Evolutionary conservation across 2,113 vertebrate species (phyloP).

Genomic region (Narcine bancroftii): DNA sequence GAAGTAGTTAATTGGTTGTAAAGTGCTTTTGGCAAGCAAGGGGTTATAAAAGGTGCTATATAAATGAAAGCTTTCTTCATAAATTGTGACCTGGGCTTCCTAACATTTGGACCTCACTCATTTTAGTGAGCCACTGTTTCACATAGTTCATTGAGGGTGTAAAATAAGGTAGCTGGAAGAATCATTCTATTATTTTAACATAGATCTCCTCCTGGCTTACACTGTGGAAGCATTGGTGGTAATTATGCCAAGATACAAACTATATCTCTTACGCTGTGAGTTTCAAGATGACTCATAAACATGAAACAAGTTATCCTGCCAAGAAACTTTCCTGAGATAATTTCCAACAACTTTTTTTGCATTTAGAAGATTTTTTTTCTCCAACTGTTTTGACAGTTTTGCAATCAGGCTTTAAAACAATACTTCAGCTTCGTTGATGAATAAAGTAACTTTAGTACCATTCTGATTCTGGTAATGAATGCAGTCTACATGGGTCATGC

Average conservation of each 20-base stretch:
- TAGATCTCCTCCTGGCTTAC: not conserved
- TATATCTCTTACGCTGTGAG: not conserved
- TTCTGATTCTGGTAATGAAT: not conserved
- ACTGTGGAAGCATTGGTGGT: not conserved
- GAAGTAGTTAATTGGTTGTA: no score
- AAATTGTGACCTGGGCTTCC: not conserved
- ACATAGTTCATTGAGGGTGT: not conserved
- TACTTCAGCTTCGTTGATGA: not conserved
- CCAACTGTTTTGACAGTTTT: not conserved
- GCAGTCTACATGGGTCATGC: not conserved
- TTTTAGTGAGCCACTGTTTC: not conserved
- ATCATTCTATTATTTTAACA: not conserved
- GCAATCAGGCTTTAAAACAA: slow-evolving; percentile 3
- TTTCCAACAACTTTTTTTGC: not conserved
- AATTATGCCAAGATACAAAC: not conserved
- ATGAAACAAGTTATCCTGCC: not conserved
- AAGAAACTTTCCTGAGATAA: not conserved
- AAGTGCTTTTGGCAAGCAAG: no score
- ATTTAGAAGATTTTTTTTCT: not conserved
- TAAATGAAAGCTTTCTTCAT: no score
- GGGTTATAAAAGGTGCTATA: no score
- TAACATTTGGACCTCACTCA: not conserved
- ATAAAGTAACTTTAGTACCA: not conserved
- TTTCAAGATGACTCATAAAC: not conserved
- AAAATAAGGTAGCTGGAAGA: not conserved